Evolutionary conservation across 2,113 vertebrate genomes (phyloP).

Genomic region (Microcebus jonahi): DNA sequence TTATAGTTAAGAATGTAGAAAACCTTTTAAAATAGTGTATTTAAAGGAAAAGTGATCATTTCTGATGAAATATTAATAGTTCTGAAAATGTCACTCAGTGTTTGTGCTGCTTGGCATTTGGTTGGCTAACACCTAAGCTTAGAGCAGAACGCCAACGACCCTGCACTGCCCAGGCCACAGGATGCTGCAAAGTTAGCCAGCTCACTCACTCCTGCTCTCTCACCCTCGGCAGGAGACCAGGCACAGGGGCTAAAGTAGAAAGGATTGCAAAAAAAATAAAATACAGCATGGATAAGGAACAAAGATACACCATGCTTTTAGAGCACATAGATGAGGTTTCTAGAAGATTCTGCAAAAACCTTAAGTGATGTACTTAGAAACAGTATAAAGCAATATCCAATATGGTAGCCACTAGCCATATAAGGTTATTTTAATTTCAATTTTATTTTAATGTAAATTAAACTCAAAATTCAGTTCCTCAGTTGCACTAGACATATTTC

Average conservation of each 20-base stretch:
- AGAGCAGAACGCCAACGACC: neutral
- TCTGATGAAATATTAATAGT: constrained; percentile 82
- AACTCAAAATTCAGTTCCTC: neutral
- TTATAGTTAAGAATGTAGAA: constrained; percentile 80
- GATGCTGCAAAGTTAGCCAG: constrained; percentile 35
- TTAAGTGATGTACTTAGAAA: neutral
- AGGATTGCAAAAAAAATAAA: neutral
- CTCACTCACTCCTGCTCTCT: neutral
- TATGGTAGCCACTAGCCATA: neutral
- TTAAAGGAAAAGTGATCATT: constrained; percentile 80
- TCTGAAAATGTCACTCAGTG: constrained; percentile 79
- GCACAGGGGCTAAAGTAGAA: neutral
- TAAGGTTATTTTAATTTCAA: neutral
- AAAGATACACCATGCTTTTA: neutral
- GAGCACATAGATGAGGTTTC: neutral
- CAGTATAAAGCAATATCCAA: neutral
- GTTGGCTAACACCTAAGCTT: constrained; percentile 75
- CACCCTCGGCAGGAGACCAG: neutral
- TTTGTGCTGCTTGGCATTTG: constrained; percentile 80
- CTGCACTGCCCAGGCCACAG: neutral
- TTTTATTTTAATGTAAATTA: neutral
- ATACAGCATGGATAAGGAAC: neutral
- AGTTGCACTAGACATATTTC: neutral
- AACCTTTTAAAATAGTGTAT: constrained; percentile 78
- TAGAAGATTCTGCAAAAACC: neutral